These are phyloP conservation scores for Leptopilina drosophilae DNA, from an alignment of 2,888 invertebrate species.

Conservation along the genomic window DNA sequence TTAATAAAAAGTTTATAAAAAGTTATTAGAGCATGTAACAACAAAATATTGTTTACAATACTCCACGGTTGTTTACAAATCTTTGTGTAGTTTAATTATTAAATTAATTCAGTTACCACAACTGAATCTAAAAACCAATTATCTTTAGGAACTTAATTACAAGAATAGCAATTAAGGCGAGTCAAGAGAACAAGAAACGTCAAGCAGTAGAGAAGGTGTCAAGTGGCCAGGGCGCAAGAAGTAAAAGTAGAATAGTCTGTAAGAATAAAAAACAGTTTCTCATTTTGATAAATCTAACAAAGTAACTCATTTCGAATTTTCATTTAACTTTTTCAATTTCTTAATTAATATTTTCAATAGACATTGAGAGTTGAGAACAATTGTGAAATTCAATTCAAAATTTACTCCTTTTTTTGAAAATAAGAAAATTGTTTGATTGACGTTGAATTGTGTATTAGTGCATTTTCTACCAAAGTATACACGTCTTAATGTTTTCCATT, in stretches of 20 bases:
- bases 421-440: no score
- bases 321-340: no score
- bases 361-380: no score
- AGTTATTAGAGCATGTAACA: no score
- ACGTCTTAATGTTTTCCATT: no score
- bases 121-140: neutral
- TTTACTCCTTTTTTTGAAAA: no score
- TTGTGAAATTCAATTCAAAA: no score
- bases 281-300: neutral
- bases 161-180: neutral
- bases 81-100: neutral
- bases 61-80: neutral
- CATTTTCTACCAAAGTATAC: no score
- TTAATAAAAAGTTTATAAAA: no score
- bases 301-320: neutral
- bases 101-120: neutral
- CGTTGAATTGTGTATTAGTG: no score
- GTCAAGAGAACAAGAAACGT: neutral
- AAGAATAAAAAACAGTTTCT: neutral
- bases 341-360: no score
- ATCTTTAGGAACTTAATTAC: constrained; percentile 23
- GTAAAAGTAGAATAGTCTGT: neutral
- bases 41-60: no score
- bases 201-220: constrained; percentile 24
- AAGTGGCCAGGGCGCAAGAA: constrained; percentile 21